Evolutionary conservation across 2,888 invertebrate genomes (phyloP), one percentile per base, ranked within the genome.

Genomic region (Linyphia triangularis): DNA sequence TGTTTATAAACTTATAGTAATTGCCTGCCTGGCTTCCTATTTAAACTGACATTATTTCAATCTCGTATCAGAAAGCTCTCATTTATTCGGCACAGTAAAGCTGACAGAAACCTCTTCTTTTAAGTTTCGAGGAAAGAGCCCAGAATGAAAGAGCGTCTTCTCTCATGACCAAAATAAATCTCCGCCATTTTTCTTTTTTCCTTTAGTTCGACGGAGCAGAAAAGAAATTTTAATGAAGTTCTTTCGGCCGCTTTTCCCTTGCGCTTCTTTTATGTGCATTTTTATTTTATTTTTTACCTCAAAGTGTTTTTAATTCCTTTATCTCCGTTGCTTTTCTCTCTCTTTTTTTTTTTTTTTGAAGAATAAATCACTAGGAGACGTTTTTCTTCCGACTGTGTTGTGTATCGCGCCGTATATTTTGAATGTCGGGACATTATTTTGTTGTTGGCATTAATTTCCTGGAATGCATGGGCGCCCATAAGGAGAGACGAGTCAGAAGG

Each of bases 271-370:
- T 85, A 78, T 70, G 85, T n/a, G 85, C 51, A 16, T 16, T 51
- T 51, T 51, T 51, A 51, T 51, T 51, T 51, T 51, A 85, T 78
- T 57, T 69, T 70, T 85, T n/a, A n/a, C n/a, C 59, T 40, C 69
- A 85, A 78, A 70, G 85, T 78, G 85, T 85, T 85, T 85, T 78
- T 85, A 85, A 85, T 85, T 85, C 85, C 69, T 85, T 85, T 85
- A 85, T 78, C 85, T 85, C 43, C 63, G 24, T 30, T 51, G 73
- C 78, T 43, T 19, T 61, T 61, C 3, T 24, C 10, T 24, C 7
- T 24, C 24, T 61, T 40, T 61, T 1, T 2, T 61, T 22, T 61
- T 61, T 24, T 22, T 22, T 61, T 61, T 22, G 24, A 43, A 26
- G 19, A 43, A 51, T 51, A 51, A 51, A 51, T 51, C 51, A 51